phyloP scores from a whole-genome alignment of 2,888 invertebrate genomes.

The Tupiocoris notatus region DNA sequence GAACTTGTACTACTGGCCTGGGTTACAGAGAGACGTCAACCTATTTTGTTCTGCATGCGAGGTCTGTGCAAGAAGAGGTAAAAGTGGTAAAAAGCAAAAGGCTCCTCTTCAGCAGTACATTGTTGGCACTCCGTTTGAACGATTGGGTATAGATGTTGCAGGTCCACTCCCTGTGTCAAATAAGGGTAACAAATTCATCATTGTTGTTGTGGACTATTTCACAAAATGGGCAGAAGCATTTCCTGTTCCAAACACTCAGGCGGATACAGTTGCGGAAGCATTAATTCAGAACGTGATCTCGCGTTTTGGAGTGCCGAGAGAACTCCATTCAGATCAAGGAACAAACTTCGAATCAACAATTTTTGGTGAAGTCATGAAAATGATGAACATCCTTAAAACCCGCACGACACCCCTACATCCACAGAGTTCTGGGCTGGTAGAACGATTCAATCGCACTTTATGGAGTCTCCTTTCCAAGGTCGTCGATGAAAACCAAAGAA shows the following conservation, averaged over 20 bases:
- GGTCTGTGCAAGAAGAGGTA: neutral
- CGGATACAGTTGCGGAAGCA: conserved; percentile 51
- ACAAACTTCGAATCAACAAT: too few species aligned
- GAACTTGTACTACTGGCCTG: neutral
- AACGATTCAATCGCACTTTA: conserved; percentile 48
- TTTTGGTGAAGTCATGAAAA: too few species aligned
- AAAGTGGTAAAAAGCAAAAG: neutral
- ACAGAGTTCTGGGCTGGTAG: conserved; percentile 49
- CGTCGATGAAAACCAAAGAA: conserved; percentile 46
- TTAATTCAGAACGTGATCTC: conserved; percentile 48
- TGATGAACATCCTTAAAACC: too few species aligned
- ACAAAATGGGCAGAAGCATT: conserved; percentile 50
- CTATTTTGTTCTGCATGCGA: neutral
- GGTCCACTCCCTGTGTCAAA: conserved; percentile 46
- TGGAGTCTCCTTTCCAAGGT: conserved; percentile 44
- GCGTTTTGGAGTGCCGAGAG: conserved; percentile 46
- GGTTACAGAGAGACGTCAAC: neutral
- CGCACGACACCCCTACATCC: too few species aligned
- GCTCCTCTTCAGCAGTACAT: neutral
- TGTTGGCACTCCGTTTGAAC: neutral
- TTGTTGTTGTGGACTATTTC: conserved; percentile 42
- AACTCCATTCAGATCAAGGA: conserved; percentile 51
- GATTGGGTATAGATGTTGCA: neutral
- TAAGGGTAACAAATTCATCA: conserved; percentile 49
- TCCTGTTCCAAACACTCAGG: conserved; percentile 51